phyloP scores from a whole-genome alignment of 1,140 invertebrate species.

The Cyclina sinensis region DNA sequence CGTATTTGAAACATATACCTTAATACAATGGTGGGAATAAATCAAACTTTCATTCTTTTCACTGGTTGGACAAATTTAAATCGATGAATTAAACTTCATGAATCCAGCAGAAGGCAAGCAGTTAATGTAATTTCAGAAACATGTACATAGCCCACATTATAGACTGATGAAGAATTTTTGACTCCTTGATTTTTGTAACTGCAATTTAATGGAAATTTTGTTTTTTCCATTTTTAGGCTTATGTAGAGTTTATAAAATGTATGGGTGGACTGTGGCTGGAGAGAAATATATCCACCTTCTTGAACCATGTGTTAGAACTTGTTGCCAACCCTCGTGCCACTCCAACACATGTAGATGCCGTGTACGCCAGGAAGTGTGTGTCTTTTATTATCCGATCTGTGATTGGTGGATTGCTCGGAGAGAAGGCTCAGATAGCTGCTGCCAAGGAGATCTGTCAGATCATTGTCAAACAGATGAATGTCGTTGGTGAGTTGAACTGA shows the following conservation, averaged over 20 bases:
- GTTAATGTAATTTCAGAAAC: no score
- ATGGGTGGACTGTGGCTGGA: conserved; percentile 98
- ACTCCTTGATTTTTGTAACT: no score
- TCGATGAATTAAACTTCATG: no score
- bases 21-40: no score
- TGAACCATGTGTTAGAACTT: conserved; percentile 96
- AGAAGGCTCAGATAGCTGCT: conserved; percentile 96
- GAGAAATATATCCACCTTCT: conserved; percentile 94
- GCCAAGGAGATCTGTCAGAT: conserved; percentile 98
- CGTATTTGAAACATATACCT: no score
- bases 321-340: conserved; percentile 96
- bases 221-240: conserved; percentile 90
- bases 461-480: conserved; percentile 97
- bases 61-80: no score
- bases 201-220: background rate
- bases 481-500: conserved; percentile 83
- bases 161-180: no score
- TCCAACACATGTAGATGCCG: conserved; percentile 98
- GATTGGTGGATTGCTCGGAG: conserved; percentile 96
- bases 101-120: no score
- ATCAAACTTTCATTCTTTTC: no score
- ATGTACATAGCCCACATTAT: no score
- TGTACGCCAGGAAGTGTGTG: conserved; percentile 99
- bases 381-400: conserved; percentile 97
- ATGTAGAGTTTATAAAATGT: conserved; percentile 96